Conservation (phyloP, 1,140 invertebrate genomes). For the Lasioglossum albipes region DNA sequence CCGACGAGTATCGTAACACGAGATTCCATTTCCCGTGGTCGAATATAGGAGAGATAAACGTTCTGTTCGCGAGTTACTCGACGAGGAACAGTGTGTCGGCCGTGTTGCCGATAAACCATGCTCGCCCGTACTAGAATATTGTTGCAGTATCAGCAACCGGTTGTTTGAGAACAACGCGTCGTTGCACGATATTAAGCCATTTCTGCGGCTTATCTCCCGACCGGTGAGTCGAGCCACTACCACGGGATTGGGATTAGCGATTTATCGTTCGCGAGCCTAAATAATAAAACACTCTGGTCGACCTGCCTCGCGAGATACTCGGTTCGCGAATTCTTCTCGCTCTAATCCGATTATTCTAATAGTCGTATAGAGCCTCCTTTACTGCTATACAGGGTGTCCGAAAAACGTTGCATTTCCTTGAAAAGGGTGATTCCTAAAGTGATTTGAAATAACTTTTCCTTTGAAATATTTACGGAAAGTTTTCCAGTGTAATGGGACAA, state of each 20-base stretch:
- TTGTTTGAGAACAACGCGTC: constrained; percentile 51
- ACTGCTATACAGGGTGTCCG: too few species aligned
- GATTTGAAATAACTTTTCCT: too few species aligned
- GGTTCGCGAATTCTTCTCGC: too few species aligned
- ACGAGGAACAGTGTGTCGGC: background rate
- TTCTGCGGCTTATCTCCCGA: constrained; percentile 36
- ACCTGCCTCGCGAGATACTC: background rate
- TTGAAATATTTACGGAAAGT: too few species aligned
- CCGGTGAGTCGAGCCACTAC: constrained; percentile 13
- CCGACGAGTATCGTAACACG: background rate
- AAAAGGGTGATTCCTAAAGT: too few species aligned
- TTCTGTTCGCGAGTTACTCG: background rate
- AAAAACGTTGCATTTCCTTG: too few species aligned
- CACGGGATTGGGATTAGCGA: constrained; percentile 23
- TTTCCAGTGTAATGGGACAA: too few species aligned
- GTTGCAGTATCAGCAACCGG: constrained; percentile 52
- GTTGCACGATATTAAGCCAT: constrained; percentile 43
- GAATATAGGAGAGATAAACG: background rate
- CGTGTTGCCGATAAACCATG: constrained; percentile 27
- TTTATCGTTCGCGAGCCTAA: constrained; percentile 3
- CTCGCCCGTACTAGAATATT: constrained; percentile 41
- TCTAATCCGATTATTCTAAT: too few species aligned
- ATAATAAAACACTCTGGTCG: background rate
- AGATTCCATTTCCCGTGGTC: background rate
- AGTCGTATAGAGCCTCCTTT: too few species aligned